These are phyloP conservation scores for Aleiodes testaceus DNA, from an alignment of 2,888 invertebrate genomes.

Conservation along the genomic window DNA sequence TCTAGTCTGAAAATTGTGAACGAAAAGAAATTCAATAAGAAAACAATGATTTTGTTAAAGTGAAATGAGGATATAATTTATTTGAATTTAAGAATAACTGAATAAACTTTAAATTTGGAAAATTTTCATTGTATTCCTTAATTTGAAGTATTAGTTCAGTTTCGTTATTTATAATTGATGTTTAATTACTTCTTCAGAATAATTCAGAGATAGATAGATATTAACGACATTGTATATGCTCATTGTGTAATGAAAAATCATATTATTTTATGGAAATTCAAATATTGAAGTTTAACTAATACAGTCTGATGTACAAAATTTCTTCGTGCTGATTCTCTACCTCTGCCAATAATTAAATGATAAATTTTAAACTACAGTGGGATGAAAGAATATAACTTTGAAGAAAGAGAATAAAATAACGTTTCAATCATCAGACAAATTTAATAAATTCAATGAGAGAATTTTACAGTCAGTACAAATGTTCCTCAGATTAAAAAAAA, in stretches of 20 bases:
- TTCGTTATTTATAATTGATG: conserved; percentile 41
- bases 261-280: conserved; percentile 54
- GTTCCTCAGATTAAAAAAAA: background rate
- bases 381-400: conserved; percentile 9
- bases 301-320: conserved; percentile 48
- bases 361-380: background rate
- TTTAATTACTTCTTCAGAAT: conserved; percentile 29
- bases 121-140: conserved; percentile 31
- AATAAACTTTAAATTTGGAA: too few species aligned
- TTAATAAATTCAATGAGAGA: conserved; percentile 1
- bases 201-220: conserved; percentile 41
- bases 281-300: conserved; percentile 51
- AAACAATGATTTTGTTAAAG: conserved; percentile 7
- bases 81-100: conserved; percentile 34
- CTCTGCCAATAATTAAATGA: too few species aligned
- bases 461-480: background rate
- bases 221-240: conserved; percentile 53
- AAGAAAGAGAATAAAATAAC: background rate
- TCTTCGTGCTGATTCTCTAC: conserved; percentile 29
- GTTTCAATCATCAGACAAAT: conserved; percentile 1
- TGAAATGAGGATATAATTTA: conserved; percentile 31
- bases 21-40: background rate
- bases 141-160: background rate
- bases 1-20: conserved; percentile 16
- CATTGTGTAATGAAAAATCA: conserved; percentile 52